phyloP scores from a whole-genome alignment of 2,113 vertebrate genomes.

The Spea multiplicata region DNA sequence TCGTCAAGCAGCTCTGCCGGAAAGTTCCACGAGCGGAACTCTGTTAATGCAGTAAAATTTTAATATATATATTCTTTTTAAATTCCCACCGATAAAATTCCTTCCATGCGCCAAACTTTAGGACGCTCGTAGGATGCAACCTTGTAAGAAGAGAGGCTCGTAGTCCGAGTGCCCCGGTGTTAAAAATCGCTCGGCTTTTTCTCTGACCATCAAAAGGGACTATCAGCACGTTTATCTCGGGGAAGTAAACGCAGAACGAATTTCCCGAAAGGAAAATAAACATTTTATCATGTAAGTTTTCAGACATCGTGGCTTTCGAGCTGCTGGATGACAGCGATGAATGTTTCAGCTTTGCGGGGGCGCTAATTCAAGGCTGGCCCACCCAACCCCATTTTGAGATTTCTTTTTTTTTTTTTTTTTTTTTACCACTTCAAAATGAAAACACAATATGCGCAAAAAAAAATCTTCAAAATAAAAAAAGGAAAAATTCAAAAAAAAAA shows the following conservation, averaged over 20 bases:
- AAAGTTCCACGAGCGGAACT: no score
- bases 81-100: neutral
- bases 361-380: conserved; percentile 6
- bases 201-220: no score
- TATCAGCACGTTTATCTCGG: conserved; percentile 7
- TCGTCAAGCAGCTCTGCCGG: no score
- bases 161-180: conserved; percentile 45
- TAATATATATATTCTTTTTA: no score
- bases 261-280: conserved; percentile 41
- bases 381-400: neutral
- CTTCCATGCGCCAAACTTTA: neutral
- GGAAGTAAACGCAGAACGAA: conserved; percentile 19
- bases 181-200: no score
- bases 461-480: conserved; percentile 32
- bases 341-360: conserved; percentile 44
- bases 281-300: neutral
- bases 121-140: conserved; percentile 8
- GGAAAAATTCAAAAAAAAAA: conserved; percentile 38
- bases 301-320: neutral
- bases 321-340: conserved; percentile 51
- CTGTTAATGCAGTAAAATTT: no score
- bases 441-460: neutral
- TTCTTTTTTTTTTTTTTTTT: conserved; percentile 1
- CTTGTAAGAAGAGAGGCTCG: conserved; percentile 43
- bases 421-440: conserved; percentile 27